Evolutionary conservation across 2,888 invertebrate species (phyloP).

Genomic region (Argyresthia goedartella): DNA sequence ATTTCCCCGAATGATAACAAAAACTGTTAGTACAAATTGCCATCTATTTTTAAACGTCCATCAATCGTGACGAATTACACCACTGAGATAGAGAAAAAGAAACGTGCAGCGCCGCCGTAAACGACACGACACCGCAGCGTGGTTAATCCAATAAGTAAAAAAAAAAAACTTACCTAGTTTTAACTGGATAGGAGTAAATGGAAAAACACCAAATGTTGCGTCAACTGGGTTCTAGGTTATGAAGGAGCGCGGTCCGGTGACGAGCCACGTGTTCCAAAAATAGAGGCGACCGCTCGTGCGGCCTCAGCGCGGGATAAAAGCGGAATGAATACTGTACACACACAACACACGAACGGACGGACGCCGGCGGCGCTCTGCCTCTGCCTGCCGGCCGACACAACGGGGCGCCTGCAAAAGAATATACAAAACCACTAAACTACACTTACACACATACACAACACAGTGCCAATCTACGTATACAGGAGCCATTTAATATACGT

Average conservation of each 20-base stretch:
- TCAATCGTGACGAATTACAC: too few relatives aligned
- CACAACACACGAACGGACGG: not conserved
- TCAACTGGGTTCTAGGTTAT: too few relatives aligned
- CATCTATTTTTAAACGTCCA: not conserved
- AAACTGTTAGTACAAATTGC: not conserved
- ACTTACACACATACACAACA: too few relatives aligned
- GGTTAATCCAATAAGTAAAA: too few relatives aligned
- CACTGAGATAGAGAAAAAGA: not conserved
- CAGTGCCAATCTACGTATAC: too few relatives aligned
- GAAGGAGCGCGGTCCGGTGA: not conserved
- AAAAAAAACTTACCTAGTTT: not conserved
- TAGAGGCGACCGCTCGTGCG: not conserved
- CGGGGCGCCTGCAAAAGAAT: too few relatives aligned
- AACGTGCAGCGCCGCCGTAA: not conserved
- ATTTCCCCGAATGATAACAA: too few relatives aligned
- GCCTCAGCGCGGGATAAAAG: not conserved
- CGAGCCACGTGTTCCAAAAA: not conserved
- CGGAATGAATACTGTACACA: not conserved
- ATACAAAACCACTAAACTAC: too few relatives aligned
- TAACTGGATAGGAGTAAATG: not conserved
- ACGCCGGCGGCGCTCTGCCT: not conserved
- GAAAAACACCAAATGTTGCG: not conserved
- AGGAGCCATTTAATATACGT: too few relatives aligned
- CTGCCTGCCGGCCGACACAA: too few relatives aligned
- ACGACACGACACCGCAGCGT: not conserved